Conservation (phyloP, 2,113 vertebrate species). For the Amphiprion ocellaris region DNA sequence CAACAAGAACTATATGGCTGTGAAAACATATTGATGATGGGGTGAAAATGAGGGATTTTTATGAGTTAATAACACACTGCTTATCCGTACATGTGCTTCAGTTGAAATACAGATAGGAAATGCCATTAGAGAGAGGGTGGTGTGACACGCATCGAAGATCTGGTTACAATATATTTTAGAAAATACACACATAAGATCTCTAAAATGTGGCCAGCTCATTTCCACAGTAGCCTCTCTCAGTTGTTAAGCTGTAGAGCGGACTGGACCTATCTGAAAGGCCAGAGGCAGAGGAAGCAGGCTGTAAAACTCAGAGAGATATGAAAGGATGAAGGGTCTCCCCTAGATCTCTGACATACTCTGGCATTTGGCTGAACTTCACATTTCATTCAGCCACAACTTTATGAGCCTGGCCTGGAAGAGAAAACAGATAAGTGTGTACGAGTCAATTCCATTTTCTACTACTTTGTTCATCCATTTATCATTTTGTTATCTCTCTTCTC, state of each 20-base stretch:
- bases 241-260: constrained; percentile 35
- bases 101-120: not conserved
- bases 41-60: too few species aligned
- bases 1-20: too few species aligned
- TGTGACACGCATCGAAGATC: not conserved
- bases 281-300: constrained; percentile 38
- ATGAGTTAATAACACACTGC: too few species aligned
- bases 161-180: not conserved
- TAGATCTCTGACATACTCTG: constrained; percentile 49
- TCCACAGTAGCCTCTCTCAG: constrained; percentile 43
- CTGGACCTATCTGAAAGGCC: constrained; percentile 29
- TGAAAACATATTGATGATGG: too few species aligned
- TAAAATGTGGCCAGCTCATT: constrained; percentile 31
- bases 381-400: constrained; percentile 56
- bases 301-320: constrained; percentile 56
- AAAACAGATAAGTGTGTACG: constrained; percentile 49
- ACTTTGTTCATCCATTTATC: constrained; percentile 36
- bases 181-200: constrained; percentile 1
- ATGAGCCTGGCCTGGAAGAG: constrained; percentile 31
- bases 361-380: constrained; percentile 65
- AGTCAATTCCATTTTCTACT: constrained; percentile 31
- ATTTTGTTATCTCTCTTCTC: not conserved
- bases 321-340: constrained; percentile 44
- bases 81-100: too few species aligned
- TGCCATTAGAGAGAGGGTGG: not conserved